phyloP scores from a whole-genome alignment of 2,797 vertebrate species.

The Epinephelus malabaricus region DNA sequence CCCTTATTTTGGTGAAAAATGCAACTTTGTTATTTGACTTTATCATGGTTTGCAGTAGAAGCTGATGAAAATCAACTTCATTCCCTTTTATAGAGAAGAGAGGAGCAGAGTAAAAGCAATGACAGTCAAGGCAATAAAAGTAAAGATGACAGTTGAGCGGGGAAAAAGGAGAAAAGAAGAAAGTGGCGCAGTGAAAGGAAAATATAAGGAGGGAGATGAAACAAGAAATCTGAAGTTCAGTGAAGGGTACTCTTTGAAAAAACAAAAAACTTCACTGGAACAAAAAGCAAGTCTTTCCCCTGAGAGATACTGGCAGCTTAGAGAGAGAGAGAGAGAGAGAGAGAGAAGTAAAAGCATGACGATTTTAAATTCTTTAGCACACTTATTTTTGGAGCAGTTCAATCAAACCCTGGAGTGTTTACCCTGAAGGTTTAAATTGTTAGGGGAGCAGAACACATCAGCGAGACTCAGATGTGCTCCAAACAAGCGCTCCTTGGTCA shows the following conservation, averaged over 20 bases:
- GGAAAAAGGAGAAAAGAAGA: slow-evolving; percentile 21
- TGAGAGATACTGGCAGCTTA: slow-evolving; percentile 13
- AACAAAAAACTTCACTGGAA: slow-evolving; percentile 26
- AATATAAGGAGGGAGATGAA: slow-evolving; percentile 44
- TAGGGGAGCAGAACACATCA: slow-evolving; percentile 30
- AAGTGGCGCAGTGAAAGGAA: slow-evolving; percentile 22
- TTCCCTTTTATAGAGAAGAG: slow-evolving; percentile 13
- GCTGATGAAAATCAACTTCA: slow-evolving; percentile 18
- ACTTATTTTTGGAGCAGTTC: slow-evolving; percentile 60
- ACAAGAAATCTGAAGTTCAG: slow-evolving; percentile 42
- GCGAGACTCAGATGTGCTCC: slow-evolving; percentile 30
- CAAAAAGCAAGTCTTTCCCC: slow-evolving; percentile 37
- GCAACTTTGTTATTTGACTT: slow-evolving; percentile 10
- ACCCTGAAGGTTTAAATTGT: slow-evolving; percentile 44
- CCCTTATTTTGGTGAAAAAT: neutral
- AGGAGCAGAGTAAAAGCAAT: slow-evolving; percentile 11
- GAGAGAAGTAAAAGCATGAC: slow-evolving; percentile 33
- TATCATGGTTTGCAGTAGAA: neutral
- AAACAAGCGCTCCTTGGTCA: slow-evolving; percentile 39
- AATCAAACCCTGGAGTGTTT: slow-evolving; percentile 52
- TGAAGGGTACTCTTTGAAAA: slow-evolving; percentile 10
- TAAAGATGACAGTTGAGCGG: slow-evolving; percentile 35
- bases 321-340: slow-evolving; percentile 27
- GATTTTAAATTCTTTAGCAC: slow-evolving; percentile 40
- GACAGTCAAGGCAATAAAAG: slow-evolving; percentile 27